Conservation (phyloP, 1,140 invertebrate genomes). For the Cotesia chilonis region DNA sequence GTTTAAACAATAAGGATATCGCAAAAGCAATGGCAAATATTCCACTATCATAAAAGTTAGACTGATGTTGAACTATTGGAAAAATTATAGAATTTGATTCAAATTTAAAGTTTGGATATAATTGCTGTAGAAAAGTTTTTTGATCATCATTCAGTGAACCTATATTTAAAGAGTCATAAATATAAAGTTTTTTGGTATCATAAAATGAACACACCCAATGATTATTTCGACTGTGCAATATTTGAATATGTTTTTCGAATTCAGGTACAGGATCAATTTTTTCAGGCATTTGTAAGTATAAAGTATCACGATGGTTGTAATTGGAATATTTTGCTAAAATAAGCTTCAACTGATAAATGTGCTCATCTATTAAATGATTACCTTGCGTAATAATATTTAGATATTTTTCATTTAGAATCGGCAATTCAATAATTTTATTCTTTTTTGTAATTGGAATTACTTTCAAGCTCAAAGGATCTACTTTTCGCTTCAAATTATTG, state of each 20-base stretch:
- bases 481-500: too few relatives aligned
- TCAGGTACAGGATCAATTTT: not conserved
- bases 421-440: too few relatives aligned
- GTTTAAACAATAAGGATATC: too few relatives aligned
- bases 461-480: too few relatives aligned
- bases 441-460: too few relatives aligned
- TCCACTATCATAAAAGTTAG: too few relatives aligned
- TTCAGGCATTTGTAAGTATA: not conserved
- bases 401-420: not conserved
- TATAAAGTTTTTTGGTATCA: conserved; percentile 21
- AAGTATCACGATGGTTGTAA: conserved; percentile 8
- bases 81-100: too few relatives aligned
- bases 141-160: not conserved
- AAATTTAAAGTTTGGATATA: too few relatives aligned
- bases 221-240: conserved; percentile 11
- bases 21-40: too few relatives aligned
- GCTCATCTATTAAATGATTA: not conserved
- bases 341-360: not conserved
- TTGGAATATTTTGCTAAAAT: not conserved
- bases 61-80: too few relatives aligned
- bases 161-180: conserved; percentile 25
- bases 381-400: not conserved
- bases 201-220: not conserved
- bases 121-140: too few relatives aligned
- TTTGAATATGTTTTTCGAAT: conserved; percentile 30